These are phyloP conservation scores for Balearica regulorum DNA, from an alignment of 2,797 vertebrate genomes.

Conservation along the genomic window DNA sequence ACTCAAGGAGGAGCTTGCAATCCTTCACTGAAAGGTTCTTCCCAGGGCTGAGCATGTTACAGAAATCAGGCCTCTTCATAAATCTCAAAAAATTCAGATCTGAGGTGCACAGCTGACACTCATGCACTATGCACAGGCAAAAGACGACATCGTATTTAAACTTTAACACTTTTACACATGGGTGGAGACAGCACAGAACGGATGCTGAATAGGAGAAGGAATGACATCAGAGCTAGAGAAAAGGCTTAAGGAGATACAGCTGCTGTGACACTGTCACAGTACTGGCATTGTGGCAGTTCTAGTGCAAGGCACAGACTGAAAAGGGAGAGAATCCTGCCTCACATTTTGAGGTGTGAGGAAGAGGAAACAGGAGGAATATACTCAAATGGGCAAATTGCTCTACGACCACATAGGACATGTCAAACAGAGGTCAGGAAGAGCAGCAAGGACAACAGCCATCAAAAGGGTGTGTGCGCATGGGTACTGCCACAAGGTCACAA, in stretches of 20 bases:
- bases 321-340: not conserved
- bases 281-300: not conserved
- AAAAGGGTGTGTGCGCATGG: rapidly evolving
- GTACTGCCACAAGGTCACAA: not conserved
- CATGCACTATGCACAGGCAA: not conserved
- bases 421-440: not conserved
- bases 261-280: not conserved
- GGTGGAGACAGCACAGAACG: not conserved
- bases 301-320: not conserved
- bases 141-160: not conserved
- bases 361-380: not conserved
- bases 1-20: not conserved
- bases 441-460: not conserved
- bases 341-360: not conserved
- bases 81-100: not conserved
- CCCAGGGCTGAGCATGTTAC: not conserved
- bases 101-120: not conserved
- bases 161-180: not conserved
- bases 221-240: not conserved
- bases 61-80: not conserved
- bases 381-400: not conserved
- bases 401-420: not conserved
- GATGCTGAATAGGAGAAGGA: not conserved
- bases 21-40: not conserved
- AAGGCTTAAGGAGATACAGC: not conserved